Evolutionary conservation across 2,113 vertebrate genomes (phyloP), one percentile per base, ranked within the genome.

Genomic region (Chamaea fasciata): DNA sequence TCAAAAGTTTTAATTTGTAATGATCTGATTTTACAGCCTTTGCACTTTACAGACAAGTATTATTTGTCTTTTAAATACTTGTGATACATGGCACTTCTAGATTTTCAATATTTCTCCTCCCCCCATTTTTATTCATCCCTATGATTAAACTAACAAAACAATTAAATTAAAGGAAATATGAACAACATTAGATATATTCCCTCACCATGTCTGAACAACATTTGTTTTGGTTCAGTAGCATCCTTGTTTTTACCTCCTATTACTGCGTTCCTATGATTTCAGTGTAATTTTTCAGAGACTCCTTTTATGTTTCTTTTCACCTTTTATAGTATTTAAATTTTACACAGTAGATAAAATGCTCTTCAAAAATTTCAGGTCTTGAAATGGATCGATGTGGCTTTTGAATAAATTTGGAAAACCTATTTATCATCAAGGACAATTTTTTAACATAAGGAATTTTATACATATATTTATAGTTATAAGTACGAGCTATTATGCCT

Each of bases 381-480:
- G 33, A 91, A 70, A 91, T 56, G 37, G 68, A 75, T 80, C 31
- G 10, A 10, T 22, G 6, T 86, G 49, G 27, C 41, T 74, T 95
- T 93, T 85, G 50, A 94, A 86, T 37, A 92, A 44, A 57, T 80
- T 75, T 89, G 62, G 50, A 65, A 86, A 91, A 82, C 12, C 18
- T 63, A n/a, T 76, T 88, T 88, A 50, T 78, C 39, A 79, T 69
- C 31, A 83, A 93, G 60, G 37, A 68, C 23, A 87, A 78, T 64
- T 87, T 76, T 87, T 84, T 68, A 87, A 92, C 53, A 39, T 73
- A 60, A 73, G 27, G 33, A 84, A 52, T 87, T 79, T 67, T 80
- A 49, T 91, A 44, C 64, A 52, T 92, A 71, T 21, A 64, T 83
- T 92, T 93, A 83, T 91, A 79, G 55, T 70, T 85, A 97, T 70